Conservation (phyloP, 2,888 invertebrate species). For the Eupithecia tripunctaria region DNA sequence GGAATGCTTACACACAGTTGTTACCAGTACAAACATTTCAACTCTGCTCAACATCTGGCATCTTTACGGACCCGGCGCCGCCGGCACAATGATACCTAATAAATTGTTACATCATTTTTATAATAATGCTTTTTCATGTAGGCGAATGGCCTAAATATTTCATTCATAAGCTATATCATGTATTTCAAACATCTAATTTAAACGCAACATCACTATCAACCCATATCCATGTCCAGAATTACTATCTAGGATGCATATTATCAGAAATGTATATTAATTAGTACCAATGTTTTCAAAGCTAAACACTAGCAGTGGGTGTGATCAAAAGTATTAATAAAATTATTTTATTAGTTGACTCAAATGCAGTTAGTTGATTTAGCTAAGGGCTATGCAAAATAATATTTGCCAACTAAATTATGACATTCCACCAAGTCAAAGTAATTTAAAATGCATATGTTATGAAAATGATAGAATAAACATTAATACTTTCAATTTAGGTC, state of each 20-base stretch:
- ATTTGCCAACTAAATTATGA: constrained; percentile 50
- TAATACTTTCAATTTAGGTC: constrained; percentile 53
- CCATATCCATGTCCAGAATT: background rate
- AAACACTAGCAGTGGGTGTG: constrained; percentile 22
- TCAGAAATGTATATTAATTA: constrained; percentile 8
- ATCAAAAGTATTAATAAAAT: constrained; percentile 24
- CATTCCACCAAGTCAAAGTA: constrained; percentile 46
- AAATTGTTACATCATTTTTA: background rate
- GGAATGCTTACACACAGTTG: constrained; percentile 4
- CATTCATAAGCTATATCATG: constrained; percentile 22
- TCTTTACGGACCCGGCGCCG: background rate
- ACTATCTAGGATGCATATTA: constrained; percentile 21
- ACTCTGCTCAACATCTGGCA: background rate
- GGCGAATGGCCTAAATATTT: constrained; percentile 20
- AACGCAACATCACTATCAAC: constrained; percentile 26
- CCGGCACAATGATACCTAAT: no score
- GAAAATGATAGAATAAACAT: constrained; percentile 49
- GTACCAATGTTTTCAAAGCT: constrained; percentile 16
- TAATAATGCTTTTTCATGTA: background rate
- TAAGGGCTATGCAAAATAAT: constrained; percentile 42
- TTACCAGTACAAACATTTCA: constrained; percentile 4
- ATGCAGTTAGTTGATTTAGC: constrained; percentile 44
- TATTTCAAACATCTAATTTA: constrained; percentile 28
- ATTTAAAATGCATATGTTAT: constrained; percentile 52
- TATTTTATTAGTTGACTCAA: constrained; percentile 41